Conservation (phyloP, 2,888 invertebrate species). For the Ochropleura leucogaster region DNA sequence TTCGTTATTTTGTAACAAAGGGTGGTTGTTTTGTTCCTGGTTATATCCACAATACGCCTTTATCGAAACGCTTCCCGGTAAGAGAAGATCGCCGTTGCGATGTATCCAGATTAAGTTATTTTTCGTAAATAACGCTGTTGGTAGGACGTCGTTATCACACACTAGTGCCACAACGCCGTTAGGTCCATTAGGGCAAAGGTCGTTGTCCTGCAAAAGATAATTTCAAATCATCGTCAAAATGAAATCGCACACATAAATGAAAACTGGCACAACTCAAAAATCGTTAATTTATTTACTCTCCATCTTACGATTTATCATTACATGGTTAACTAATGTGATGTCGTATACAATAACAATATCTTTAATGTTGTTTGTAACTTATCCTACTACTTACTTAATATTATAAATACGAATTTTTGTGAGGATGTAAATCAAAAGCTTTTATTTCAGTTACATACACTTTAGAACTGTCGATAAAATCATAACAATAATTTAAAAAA, state of each 20-base stretch:
- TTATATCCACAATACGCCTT: background rate
- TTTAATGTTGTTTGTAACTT: too few relatives aligned
- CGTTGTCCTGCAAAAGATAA: background rate
- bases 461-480: too few relatives aligned
- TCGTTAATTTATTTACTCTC: too few relatives aligned
- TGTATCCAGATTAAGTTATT: constrained; percentile 3
- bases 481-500: too few relatives aligned
- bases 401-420: too few relatives aligned
- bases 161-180: background rate
- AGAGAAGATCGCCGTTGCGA: background rate
- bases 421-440: too few relatives aligned
- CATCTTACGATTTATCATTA: too few relatives aligned
- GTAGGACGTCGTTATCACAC: constrained; percentile 8
- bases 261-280: too few relatives aligned
- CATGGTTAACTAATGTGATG: too few relatives aligned
- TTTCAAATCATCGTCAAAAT: background rate
- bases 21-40: background rate
- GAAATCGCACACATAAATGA: background rate
- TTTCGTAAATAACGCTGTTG: background rate
- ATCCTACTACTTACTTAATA: too few relatives aligned
- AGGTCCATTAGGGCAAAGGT: background rate
- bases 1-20: constrained; percentile 13
- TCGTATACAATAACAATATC: too few relatives aligned
- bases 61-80: background rate
- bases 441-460: too few relatives aligned